Evolutionary conservation across 1,140 invertebrate species (phyloP), one percentile per base, ranked within the genome.

Genomic region (Drosophila dunni): DNA sequence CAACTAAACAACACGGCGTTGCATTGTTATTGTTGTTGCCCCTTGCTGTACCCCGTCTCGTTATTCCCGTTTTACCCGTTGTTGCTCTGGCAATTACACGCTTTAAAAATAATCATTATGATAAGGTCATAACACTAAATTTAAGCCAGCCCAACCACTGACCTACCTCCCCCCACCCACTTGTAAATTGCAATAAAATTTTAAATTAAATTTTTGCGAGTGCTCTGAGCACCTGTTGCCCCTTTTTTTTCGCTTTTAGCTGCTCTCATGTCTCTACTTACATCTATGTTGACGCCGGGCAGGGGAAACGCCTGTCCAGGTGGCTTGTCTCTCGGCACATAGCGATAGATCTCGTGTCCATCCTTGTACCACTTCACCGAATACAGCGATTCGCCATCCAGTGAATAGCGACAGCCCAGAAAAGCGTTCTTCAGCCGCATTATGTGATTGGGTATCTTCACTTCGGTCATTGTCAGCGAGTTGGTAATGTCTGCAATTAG

Each of bases 281-380:
- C 95, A 92, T 97, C 96, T 40, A 98, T 96, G 81, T 95, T 94
- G 15, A 97, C 96, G 62, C 96, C 96, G 3, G 95, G 94, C 56
- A 96, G 91, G 24, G 94, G 94, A 81, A 97, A 97, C 11, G 95
- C 94, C 78, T 96, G 95, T n/a, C 94, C 94, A 0, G 96, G 95
- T 45, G 96, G 96, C 57, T 93, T 93, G 70, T 96, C 95, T 40
- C 94, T 93, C 5, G 96, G 96, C 51, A 97, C 94, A 91, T 95
- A 97, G 61, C 97, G 94, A 93, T 96, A 97, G 93, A 98, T 97
- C 92, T 98, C 97, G 85, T 96, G 94, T 33, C 96, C 96, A 89
- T 97, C 96, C 91, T 97, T 97, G 93, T 97, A 97, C 97, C 96
- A 97, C 92, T 97, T 97, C 75, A 97, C 96, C 1, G 96, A 96